phyloP scores from a whole-genome alignment of 2,797 vertebrate species.

The Cryptoblepharus egeriae region DNA sequence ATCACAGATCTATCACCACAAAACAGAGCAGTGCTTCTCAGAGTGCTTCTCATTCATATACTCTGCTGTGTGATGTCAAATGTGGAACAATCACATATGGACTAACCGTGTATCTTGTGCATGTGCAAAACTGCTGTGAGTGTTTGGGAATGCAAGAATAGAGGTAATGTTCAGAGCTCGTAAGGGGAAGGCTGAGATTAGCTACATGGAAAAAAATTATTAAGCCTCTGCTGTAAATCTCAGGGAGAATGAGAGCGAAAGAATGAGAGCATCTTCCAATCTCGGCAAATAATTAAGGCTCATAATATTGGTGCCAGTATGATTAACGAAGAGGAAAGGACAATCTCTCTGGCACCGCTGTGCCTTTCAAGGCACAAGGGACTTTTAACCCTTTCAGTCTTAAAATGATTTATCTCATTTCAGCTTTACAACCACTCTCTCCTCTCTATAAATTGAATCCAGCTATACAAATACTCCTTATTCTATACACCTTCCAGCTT shows the following conservation, averaged over 20 bases:
- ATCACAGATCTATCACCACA: not conserved
- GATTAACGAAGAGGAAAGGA: constrained; percentile 57
- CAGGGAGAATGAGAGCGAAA: constrained; percentile 31
- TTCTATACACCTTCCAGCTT: constrained; percentile 6
- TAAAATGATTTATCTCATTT: constrained; percentile 58
- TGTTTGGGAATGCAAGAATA: constrained; percentile 14
- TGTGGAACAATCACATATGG: too few relatives aligned
- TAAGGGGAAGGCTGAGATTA: constrained; percentile 25
- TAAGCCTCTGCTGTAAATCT: constrained; percentile 7
- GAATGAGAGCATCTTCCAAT: constrained; percentile 36
- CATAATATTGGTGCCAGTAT: constrained; percentile 43
- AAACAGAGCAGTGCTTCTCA: not conserved
- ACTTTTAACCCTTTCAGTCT: constrained; percentile 48
- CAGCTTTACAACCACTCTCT: constrained; percentile 21
- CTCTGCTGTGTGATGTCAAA: not conserved
- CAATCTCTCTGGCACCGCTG: constrained; percentile 48
- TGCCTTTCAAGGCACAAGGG: constrained; percentile 49
- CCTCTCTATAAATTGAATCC: constrained; percentile 41
- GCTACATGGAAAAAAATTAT: accelerated
- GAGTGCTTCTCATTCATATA: not conserved
- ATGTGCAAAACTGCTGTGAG: not conserved
- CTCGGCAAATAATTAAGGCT: constrained; percentile 48
- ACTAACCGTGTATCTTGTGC: not conserved
- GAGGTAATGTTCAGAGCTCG: not conserved
- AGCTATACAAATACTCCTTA: constrained; percentile 23